Evolutionary conservation across 37 sponge, comb jelly and placozoan species (phyloP).

Genomic region (Axinella damicornis): DNA sequence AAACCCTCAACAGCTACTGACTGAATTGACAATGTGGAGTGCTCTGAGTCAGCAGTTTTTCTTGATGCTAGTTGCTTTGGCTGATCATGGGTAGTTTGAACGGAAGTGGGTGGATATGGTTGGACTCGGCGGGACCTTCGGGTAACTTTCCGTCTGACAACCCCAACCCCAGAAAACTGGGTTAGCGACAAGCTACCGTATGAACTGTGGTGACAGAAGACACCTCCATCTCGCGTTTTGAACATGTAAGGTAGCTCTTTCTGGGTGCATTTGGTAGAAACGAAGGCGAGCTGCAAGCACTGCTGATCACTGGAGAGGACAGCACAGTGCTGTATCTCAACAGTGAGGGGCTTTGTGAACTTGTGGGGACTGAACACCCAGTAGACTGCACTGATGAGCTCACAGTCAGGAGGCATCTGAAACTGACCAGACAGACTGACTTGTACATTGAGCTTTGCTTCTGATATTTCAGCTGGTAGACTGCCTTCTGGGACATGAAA

Average conservation of each 20-base stretch:
- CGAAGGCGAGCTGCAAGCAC: background rate
- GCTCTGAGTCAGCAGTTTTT: too few species aligned
- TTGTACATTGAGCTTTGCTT: too few species aligned
- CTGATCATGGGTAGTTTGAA: too few species aligned
- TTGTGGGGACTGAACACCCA: background rate
- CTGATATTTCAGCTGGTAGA: too few species aligned
- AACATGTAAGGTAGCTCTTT: background rate
- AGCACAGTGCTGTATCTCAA: constrained; percentile 18
- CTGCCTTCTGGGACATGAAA: too few species aligned
- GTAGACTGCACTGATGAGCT: constrained; percentile 15
- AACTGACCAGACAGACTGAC: constrained; percentile 1
- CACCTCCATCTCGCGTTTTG: background rate
- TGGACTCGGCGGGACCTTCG: too few species aligned
- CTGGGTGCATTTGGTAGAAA: background rate
- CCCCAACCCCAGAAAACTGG: background rate
- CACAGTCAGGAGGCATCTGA: background rate
- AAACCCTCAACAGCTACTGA: too few species aligned
- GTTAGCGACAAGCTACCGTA: background rate
- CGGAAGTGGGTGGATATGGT: too few species aligned
- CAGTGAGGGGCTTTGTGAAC: background rate
- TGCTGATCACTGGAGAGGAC: background rate
- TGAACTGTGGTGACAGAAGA: background rate
- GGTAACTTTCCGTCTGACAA: background rate
- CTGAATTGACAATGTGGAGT: too few species aligned
- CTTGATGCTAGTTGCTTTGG: too few species aligned